Conservation (phyloP, 1,140 invertebrate species). For the Mylabris phalerata region DNA sequence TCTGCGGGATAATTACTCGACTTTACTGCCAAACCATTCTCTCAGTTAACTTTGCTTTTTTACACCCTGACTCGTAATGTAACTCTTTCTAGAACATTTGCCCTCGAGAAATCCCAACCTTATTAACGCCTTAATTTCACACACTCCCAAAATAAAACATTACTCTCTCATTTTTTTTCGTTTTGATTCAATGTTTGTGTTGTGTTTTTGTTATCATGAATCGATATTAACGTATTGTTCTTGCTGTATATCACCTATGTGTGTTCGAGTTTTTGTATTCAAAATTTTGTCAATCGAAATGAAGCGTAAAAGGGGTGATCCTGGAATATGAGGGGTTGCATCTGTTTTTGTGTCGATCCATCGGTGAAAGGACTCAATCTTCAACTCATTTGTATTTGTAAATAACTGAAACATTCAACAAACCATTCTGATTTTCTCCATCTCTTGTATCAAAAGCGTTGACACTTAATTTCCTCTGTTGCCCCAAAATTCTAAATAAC, state of each 20-base stretch:
- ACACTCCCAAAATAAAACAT: no score
- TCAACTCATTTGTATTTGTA: slow-evolving; percentile 17
- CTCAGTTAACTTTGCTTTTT: slow-evolving; percentile 7
- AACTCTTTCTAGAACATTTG: slow-evolving; percentile 13
- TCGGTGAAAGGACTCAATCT: slow-evolving; percentile 12
- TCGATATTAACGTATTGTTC: neutral
- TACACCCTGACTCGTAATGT: slow-evolving; percentile 13
- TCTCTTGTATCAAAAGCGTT: slow-evolving; percentile 22
- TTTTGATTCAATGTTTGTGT: no score
- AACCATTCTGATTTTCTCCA: slow-evolving; percentile 3
- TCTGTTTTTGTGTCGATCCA: neutral
- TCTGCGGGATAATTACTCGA: slow-evolving; percentile 27
- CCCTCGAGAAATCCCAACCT: neutral
- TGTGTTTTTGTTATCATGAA: no score
- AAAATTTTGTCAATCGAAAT: no score
- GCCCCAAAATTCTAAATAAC: slow-evolving; percentile 15
- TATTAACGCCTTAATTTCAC: neutral
- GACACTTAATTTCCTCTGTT: slow-evolving; percentile 25
- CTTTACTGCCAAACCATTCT: slow-evolving; percentile 11
- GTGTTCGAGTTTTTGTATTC: no score
- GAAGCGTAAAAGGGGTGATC: no score
- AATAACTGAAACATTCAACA: slow-evolving; percentile 18
- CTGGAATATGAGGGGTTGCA: neutral
- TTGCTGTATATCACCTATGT: neutral
- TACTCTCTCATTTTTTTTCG: no score